A percentile compares a stretch with the other conserved stretches of the same genome.
Evolutionary conservation across 2,888 invertebrate genomes (phyloP).

Genomic region (Drosophila atripex): DNA sequence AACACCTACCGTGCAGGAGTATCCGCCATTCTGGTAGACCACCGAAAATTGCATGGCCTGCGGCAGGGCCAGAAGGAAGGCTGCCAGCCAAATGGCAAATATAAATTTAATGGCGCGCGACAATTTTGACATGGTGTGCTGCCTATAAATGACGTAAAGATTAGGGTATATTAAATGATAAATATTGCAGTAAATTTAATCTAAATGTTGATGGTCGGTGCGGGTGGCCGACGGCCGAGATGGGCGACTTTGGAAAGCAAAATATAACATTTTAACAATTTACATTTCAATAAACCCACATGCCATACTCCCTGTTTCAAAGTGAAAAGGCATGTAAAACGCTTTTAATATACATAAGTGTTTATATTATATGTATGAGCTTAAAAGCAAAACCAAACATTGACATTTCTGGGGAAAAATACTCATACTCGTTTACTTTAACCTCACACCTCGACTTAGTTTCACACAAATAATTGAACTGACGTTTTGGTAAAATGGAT

Average conservation of each 20-base stretch:
- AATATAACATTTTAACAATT: not conserved
- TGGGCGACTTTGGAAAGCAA: too few relatives aligned
- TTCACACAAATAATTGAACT: not conserved
- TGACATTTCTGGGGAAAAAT: not conserved
- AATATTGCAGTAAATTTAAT: constrained; percentile 21
- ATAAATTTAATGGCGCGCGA: constrained; percentile 93
- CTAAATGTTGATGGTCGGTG: constrained; percentile 19
- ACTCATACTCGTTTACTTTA: not conserved
- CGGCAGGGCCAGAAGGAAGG: constrained; percentile 89
- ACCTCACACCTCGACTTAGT: not conserved
- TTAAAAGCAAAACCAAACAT: not conserved
- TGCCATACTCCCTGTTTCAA: not conserved
- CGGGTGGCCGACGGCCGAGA: not conserved
- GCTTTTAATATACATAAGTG: constrained; percentile 3
- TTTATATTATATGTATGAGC: constrained; percentile 1
- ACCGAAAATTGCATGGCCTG: constrained; percentile 86
- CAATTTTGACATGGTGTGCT: constrained; percentile 93
- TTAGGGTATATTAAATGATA: constrained; percentile 18
- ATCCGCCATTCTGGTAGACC: constrained; percentile 78
- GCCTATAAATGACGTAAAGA: constrained; percentile 67
- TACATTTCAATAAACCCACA: not conserved
- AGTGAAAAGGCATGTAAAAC: not conserved
- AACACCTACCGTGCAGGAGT: constrained; percentile 80
- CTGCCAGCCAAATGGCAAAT: constrained; percentile 91
- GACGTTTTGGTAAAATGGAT: not conserved